Conservation (phyloP, 2,888 invertebrate genomes). For the Rhagonycha fulva region DNA sequence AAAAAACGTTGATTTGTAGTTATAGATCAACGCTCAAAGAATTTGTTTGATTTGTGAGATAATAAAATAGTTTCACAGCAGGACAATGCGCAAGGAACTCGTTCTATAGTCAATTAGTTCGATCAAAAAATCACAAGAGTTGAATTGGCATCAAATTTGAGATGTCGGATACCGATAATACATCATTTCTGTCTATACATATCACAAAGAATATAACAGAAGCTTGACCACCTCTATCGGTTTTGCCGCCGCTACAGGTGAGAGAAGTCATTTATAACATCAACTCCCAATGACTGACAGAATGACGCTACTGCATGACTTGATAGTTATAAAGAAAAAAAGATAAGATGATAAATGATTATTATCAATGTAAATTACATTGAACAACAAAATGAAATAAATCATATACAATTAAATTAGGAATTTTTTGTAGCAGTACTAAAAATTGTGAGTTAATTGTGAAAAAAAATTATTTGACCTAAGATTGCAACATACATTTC, state of each 20-base stretch:
- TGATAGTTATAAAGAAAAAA: constrained; percentile 15
- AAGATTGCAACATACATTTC: background rate
- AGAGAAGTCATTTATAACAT: constrained; percentile 33
- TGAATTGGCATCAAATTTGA: constrained; percentile 20
- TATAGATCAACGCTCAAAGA: background rate
- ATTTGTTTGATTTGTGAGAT: background rate
- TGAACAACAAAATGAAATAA: background rate
- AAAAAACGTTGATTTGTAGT: background rate
- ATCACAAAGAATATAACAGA: constrained; percentile 32
- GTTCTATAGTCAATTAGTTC: constrained; percentile 2
- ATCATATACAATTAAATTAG: background rate
- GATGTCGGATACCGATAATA: constrained; percentile 35
- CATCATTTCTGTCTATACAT: constrained; percentile 38
- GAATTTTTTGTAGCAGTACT: background rate
- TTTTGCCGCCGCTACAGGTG: constrained; percentile 31
- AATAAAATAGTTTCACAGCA: background rate
- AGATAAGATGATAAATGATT: constrained; percentile 36
- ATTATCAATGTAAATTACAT: constrained; percentile 2
- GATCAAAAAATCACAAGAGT: constrained; percentile 2
- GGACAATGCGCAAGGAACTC: background rate
- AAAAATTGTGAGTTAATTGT: background rate
- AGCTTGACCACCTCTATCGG: constrained; percentile 22
- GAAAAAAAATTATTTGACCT: constrained; percentile 1
- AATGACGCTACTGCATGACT: constrained; percentile 42
- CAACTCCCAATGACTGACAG: constrained; percentile 44